Evolutionary conservation across 2,797 vertebrate species (phyloP).

Genomic region (Ibycter americanus): DNA sequence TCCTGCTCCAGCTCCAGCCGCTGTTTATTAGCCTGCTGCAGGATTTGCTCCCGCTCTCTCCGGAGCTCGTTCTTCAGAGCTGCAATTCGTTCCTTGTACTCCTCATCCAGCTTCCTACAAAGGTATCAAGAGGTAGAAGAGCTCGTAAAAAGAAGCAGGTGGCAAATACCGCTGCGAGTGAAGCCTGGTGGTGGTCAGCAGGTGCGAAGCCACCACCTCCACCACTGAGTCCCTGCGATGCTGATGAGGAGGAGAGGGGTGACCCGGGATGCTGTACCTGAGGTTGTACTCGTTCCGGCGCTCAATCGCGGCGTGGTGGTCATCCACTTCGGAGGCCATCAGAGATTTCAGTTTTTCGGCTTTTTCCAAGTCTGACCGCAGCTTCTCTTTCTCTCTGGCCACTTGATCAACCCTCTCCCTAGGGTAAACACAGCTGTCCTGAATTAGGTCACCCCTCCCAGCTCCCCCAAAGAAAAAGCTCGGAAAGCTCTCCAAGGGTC

Average conservation of each 20-base stretch:
- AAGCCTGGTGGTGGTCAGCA: background rate
- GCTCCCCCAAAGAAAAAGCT: background rate
- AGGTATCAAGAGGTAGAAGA: accelerated
- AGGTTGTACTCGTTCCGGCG: slow-evolving; percentile 87
- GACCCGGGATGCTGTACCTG: slow-evolving; percentile 51
- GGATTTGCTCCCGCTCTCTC: slow-evolving; percentile 88
- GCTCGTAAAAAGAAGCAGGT: accelerated
- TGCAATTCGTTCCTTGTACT: slow-evolving; percentile 86
- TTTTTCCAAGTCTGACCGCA: slow-evolving; percentile 89
- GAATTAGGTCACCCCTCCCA: background rate
- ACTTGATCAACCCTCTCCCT: slow-evolving; percentile 89
- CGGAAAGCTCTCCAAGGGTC: background rate
- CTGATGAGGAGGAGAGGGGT: accelerated
- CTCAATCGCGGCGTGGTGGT: slow-evolving; percentile 91
- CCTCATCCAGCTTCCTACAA: slow-evolving; percentile 90
- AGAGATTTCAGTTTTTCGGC: slow-evolving; percentile 89
- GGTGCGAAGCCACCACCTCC: accelerated
- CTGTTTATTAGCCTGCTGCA: slow-evolving; percentile 88
- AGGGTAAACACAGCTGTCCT: background rate
- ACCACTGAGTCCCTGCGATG: accelerated
- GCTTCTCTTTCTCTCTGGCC: slow-evolving; percentile 90
- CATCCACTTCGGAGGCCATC: slow-evolving; percentile 92
- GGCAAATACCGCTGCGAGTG: accelerated
- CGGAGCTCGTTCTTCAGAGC: slow-evolving; percentile 82
- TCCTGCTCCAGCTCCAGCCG: slow-evolving; percentile 86